Evolutionary conservation across 1,140 invertebrate genomes (phyloP), one percentile per base, ranked within the genome.

Genomic region (Diachasmimorpha longicaudata): DNA sequence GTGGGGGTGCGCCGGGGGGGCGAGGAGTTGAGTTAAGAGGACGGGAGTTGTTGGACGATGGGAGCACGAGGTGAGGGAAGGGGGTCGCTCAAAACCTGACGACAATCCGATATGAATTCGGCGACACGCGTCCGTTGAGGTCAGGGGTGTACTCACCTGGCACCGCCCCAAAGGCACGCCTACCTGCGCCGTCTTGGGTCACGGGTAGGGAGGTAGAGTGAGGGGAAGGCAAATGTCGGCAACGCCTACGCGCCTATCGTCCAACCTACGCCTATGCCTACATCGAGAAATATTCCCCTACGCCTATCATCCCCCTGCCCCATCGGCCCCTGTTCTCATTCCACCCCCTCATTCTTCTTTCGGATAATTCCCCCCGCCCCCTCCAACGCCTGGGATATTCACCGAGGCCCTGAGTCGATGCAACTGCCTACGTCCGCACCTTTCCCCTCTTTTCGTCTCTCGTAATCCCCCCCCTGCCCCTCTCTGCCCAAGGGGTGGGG

Each of bases 81-180:
- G 70, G 69, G 44, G 55, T 25, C n/a, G 8, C 19, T 19, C 21
- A 42, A 58, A 67, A 78, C 67, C 77, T 69, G 58, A 77, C 67
- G 76, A 78, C 67, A 74, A 75, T 72, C 78, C 77, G 77, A 82
- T 82, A 80, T 81, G 78, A 75, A 79, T 84, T 80, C 70, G 74
- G 70, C 36, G 73, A 76, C 75, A 79, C 75, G 75, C 75, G 78
- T 71, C 69, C 66, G 36, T 68, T 79, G 81, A 82, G 87, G 85
- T 88, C 85, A 88, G 87, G 82, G 82, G 83, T 84, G 80, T 83
- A 83, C 82, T 85, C 85, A 87, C 86, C 87, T 88, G 86, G 85
- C 83, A 78, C 87, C 87, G 86, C 87, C 87, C 87, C 79, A 85
- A 84, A 39, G 87, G 82, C 85, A 88, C 87, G 87, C 87, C 87